Evolutionary conservation across 1,140 invertebrate genomes (phyloP).

Genomic region (Caerostris darwini): DNA sequence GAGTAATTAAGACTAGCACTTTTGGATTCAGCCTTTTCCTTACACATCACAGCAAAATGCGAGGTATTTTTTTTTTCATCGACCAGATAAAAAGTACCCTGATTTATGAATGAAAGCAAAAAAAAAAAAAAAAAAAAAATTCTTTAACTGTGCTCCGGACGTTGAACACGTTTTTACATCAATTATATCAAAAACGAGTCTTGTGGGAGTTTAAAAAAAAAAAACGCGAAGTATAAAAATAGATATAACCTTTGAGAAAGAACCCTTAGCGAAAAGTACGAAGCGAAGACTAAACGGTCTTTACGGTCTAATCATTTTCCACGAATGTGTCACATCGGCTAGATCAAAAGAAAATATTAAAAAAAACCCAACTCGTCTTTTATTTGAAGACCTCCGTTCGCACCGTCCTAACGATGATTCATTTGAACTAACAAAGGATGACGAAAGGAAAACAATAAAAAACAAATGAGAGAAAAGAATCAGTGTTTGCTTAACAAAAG

Average conservation of each 20-base stretch:
- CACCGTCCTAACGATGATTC: conserved; percentile 55
- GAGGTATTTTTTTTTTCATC: not conserved
- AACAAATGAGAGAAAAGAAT: conserved; percentile 1
- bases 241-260: conserved; percentile 57
- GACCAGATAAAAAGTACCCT: conserved; percentile 42
- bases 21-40: conserved; percentile 23
- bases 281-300: conserved; percentile 48
- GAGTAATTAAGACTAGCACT: conserved; percentile 22
- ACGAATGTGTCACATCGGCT: conserved; percentile 62
- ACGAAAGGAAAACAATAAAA: conserved; percentile 49
- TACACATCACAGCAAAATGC: not conserved
- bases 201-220: conserved; percentile 50
- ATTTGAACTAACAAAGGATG: conserved; percentile 57
- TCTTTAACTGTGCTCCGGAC: conserved; percentile 31
- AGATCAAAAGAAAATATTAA: conserved; percentile 63
- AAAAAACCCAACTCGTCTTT: not conserved
- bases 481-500: conserved; percentile 57
- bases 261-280: not conserved
- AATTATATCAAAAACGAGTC: conserved; percentile 68
- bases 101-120: conserved; percentile 57
- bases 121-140: conserved; percentile 56
- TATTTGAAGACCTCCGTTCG: conserved; percentile 54
- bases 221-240: conserved; percentile 64
- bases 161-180: conserved; percentile 72
- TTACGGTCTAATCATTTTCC: conserved; percentile 73